Conservation (phyloP, 2,113 vertebrate genomes). For the Varanus salvator region DNA sequence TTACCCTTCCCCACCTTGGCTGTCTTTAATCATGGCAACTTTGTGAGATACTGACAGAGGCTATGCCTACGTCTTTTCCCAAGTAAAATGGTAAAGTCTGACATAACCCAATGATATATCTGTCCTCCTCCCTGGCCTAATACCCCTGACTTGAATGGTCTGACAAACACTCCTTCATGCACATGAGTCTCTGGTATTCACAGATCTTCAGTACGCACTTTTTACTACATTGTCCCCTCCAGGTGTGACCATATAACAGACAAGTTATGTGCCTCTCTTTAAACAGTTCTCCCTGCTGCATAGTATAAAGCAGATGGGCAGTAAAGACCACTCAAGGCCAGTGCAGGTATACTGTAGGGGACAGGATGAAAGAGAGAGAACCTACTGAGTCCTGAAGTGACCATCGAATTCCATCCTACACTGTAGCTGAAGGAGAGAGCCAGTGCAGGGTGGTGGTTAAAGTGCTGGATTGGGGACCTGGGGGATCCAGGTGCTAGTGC, state of each 20-base stretch:
- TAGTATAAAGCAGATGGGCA: neutral
- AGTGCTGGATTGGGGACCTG: too few relatives aligned
- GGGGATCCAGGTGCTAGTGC: too few relatives aligned
- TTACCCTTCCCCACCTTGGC: too few relatives aligned
- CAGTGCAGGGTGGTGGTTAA: too few relatives aligned
- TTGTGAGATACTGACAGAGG: too few relatives aligned
- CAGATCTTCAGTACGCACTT: neutral
- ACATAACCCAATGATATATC: neutral
- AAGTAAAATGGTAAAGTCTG: neutral
- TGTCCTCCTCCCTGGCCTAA: neutral
- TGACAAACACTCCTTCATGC: neutral
- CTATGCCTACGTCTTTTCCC: neutral
- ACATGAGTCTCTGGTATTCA: neutral
- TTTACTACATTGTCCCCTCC: neutral
- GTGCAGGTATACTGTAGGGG: too few relatives aligned
- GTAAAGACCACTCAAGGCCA: too few relatives aligned
- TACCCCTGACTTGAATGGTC: too few relatives aligned
- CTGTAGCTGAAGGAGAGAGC: neutral
- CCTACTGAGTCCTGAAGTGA: neutral
- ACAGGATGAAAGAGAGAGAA: too few relatives aligned
- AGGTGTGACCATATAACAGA: neutral
- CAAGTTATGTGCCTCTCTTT: neutral
- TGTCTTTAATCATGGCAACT: too few relatives aligned
- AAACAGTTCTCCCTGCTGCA: neutral
- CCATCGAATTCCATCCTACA: neutral